These are phyloP conservation scores for Montipora capricornis DNA, from an alignment of 64 coral and sea anemone species.

Conservation along the genomic window DNA sequence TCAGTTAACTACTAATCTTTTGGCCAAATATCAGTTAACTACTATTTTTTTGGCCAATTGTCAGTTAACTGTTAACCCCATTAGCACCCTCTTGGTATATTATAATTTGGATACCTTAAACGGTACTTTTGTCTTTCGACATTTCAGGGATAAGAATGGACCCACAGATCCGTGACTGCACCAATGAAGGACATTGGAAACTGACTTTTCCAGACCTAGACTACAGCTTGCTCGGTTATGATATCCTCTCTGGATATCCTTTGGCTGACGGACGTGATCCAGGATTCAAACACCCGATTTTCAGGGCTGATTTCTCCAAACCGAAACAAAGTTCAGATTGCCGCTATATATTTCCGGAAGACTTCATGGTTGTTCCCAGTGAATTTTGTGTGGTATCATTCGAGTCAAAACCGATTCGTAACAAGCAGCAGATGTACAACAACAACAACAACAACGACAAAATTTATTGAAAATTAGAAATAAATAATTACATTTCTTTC, in stretches of 20 bases:
- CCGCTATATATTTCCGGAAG: background rate
- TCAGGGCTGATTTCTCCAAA: conserved; percentile 22
- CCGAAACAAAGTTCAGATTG: conserved; percentile 29
- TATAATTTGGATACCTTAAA: too few relatives aligned
- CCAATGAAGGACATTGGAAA: background rate
- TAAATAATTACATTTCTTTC: too few relatives aligned
- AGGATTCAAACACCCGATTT: conserved; percentile 34
- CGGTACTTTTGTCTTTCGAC: too few relatives aligned
- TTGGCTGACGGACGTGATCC: conserved; percentile 20
- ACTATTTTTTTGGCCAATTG: too few relatives aligned
- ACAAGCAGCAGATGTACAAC: background rate
- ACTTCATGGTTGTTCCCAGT: conserved; percentile 14
- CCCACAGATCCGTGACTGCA: too few relatives aligned
- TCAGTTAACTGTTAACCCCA: too few relatives aligned
- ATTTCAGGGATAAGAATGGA: too few relatives aligned
- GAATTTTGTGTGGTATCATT: conserved; percentile 49
- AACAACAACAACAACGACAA: background rate
- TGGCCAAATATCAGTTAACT: too few relatives aligned
- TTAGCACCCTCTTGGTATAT: too few relatives aligned
- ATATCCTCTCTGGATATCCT: conserved; percentile 45
- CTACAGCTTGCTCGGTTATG: conserved; percentile 40
- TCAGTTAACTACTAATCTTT: too few relatives aligned
- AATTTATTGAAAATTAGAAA: too few relatives aligned
- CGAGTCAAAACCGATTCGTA: conserved; percentile 27
- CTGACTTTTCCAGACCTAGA: conserved; percentile 44